Evolutionary conservation across 2,888 invertebrate genomes (phyloP), one percentile per base, ranked within the genome.

Genomic region (Andrena marginata): DNA sequence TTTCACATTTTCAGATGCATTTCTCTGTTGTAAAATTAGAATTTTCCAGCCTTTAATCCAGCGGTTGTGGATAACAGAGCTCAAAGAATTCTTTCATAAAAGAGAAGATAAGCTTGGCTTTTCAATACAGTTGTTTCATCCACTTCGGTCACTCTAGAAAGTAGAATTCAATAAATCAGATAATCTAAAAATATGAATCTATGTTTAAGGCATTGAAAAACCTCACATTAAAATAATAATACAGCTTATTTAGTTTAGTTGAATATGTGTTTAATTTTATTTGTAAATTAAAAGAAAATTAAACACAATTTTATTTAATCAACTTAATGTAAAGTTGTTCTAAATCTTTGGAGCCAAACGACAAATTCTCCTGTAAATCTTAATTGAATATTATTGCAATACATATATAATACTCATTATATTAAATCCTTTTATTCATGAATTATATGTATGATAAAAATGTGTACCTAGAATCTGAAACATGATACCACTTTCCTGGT

Each of bases 61-160:
- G 7, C 5, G n/a, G 20, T 29, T 31, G 23, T 6, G 23, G 29
- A n/a, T 54, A 63, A 42, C 23, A 33, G 48, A 31, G n/a, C 60
- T 95, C 96, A 98, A 94, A 97, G 95, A 94, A 99, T 97, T 94
- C 99, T 96, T 94, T 99, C 99, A 94, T 99, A 99, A 95, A 99
- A 99, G 54, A 99, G 95, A 70, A 99, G 95, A 94, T 99, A 99
- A 20, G 99, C 99, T 94, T 99, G 98, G 80, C 97, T 97, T 88
- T 96, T 95, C 63, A 98, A 95, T 78, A 99, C 99, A 85, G 96
- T 95, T 2, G 96, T 96, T 94, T 98, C 97, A 76, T 96, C 95
- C 31, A 97, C 97, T 93, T 98, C 97, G 54, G 96, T 95, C 0
- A 99, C 98, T 91, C 94, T 94, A 85, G 60, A 79, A 83, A 16